Conservation (phyloP, 2,113 vertebrate genomes). For the Capricornis sumatraensis region DNA sequence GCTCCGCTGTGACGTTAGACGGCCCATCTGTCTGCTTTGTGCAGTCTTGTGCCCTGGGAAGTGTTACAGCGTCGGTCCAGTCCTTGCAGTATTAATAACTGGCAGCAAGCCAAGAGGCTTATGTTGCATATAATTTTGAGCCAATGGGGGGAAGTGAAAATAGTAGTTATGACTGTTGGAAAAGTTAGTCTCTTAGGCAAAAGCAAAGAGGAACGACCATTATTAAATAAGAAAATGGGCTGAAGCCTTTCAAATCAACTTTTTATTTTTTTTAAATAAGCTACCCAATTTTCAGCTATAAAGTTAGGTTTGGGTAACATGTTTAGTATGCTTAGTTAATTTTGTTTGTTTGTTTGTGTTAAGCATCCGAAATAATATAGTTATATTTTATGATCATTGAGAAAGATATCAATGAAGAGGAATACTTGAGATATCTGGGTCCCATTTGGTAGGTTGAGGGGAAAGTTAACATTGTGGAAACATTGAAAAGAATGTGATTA, state of each 20-base stretch:
- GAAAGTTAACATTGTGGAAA: neutral
- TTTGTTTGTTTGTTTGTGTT: slow-evolving; percentile 50
- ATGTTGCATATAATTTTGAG: slow-evolving; percentile 62
- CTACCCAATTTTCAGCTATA: slow-evolving; percentile 65
- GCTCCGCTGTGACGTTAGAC: neutral
- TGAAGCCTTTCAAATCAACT: slow-evolving; percentile 56
- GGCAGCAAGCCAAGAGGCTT: slow-evolving; percentile 23
- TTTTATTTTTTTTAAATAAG: slow-evolving; percentile 49
- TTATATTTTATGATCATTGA: slow-evolving; percentile 35
- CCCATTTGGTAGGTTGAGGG: neutral
- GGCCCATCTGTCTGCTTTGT: neutral
- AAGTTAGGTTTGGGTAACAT: slow-evolving; percentile 58
- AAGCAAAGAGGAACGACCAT: neutral
- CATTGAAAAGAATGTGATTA: slow-evolving; percentile 23
- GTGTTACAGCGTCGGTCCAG: slow-evolving; percentile 61
- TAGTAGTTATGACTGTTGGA: slow-evolving; percentile 30
- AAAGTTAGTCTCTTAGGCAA: slow-evolving; percentile 49
- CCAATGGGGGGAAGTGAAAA: slow-evolving; percentile 11
- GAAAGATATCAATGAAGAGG: neutral
- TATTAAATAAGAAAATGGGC: slow-evolving; percentile 42
- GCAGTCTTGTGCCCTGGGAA: slow-evolving; percentile 23
- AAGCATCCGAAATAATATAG: slow-evolving; percentile 51
- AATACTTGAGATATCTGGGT: neutral
- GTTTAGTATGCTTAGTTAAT: slow-evolving; percentile 41
- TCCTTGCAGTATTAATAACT: slow-evolving; percentile 69